Percentiles rank a stretch among this genome's conserved stretches.
These are phyloP conservation scores for Hippocampus barbouri DNA, from an alignment of 2,113 vertebrate genomes.

Conservation along the genomic window DNA sequence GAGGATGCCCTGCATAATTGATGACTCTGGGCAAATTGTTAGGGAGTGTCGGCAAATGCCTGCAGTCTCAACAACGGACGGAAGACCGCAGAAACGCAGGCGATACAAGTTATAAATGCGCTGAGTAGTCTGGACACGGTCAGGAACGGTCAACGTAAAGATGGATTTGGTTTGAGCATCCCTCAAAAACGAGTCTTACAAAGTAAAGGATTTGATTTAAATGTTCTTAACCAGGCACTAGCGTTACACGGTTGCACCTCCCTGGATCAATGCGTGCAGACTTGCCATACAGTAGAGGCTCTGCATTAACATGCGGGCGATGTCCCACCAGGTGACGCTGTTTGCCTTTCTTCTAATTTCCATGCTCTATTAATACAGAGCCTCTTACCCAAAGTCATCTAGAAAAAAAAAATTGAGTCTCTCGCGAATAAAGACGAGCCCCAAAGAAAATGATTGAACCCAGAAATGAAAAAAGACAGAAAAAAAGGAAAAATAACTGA, in stretches of 20 bases:
- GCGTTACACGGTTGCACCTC: not conserved
- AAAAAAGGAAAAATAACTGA: too few species aligned
- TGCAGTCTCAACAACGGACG: constrained; percentile 57
- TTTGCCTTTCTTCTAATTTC: not conserved
- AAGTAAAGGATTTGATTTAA: not conserved
- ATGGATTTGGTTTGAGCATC: not conserved
- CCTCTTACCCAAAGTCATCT: too few species aligned
- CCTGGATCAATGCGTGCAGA: not conserved
- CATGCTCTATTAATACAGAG: not conserved
- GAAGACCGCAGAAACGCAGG: constrained; percentile 66
- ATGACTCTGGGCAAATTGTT: constrained; percentile 83
- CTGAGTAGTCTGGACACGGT: not conserved
- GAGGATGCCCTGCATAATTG: constrained; percentile 84
- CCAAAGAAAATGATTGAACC: too few species aligned
- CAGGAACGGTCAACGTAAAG: not conserved
- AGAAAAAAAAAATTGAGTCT: too few species aligned
- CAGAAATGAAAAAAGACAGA: too few species aligned
- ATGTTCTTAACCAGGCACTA: not conserved
- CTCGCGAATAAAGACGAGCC: too few species aligned
- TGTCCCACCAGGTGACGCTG: not conserved
- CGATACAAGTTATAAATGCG: not conserved
- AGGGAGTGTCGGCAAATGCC: constrained; percentile 77
- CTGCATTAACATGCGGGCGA: not conserved
- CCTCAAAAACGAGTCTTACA: not conserved
- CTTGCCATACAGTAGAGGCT: not conserved